phyloP scores from a whole-genome alignment of 1,140 invertebrate genomes.

The Euwallacea fornicatus region DNA sequence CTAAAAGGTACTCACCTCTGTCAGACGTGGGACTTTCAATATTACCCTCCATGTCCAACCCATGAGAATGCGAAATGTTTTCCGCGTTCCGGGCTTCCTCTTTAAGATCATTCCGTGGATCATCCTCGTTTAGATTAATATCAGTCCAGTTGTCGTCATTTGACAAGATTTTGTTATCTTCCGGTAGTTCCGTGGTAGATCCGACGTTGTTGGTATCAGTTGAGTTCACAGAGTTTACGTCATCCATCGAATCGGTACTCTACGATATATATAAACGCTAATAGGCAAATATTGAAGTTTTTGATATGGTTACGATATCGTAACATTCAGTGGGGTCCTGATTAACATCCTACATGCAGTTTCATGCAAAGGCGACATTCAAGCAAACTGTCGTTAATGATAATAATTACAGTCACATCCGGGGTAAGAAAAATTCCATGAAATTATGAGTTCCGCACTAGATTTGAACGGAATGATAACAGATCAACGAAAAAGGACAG shows the following conservation, averaged over 20 bases:
- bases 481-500: no score
- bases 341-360: no score
- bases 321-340: no score
- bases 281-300: neutral
- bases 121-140: conserved; percentile 85
- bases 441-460: no score
- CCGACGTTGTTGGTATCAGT: conserved; percentile 68
- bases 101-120: conserved; percentile 60
- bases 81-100: conserved; percentile 66
- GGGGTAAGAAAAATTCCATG: no score
- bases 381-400: no score
- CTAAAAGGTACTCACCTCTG: conserved; percentile 51
- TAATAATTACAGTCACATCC: no score
- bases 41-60: conserved; percentile 58
- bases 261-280: conserved; percentile 48
- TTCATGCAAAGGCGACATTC: no score
- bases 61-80: conserved; percentile 56
- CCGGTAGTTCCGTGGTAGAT: conserved; percentile 63
- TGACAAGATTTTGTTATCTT: conserved; percentile 65
- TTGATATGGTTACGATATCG: neutral
- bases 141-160: conserved; percentile 89
- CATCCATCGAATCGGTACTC: conserved; percentile 80
- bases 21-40: conserved; percentile 55
- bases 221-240: conserved; percentile 68
- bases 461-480: no score